Conservation (phyloP, 2,113 vertebrate genomes). For the Solenodon paradoxus region DNA sequence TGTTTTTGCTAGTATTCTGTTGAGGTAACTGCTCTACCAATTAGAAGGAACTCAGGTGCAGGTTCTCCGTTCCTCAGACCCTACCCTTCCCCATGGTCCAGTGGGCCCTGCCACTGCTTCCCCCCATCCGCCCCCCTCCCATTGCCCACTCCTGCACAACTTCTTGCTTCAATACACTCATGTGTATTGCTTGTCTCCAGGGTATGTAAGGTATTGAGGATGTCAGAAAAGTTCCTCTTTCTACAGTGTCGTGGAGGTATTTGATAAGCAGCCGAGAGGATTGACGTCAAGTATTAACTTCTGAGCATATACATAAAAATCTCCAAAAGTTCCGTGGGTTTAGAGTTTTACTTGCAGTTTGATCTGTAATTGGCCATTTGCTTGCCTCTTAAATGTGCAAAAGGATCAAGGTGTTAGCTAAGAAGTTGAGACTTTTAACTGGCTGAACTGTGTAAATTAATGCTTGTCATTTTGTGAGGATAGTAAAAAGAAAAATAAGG, state of each 20-base stretch:
- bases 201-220: background rate
- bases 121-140: too few relatives aligned
- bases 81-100: too few relatives aligned
- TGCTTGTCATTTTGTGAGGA: background rate
- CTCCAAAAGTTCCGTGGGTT: background rate
- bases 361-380: background rate
- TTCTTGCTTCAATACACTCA: background rate
- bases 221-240: background rate
- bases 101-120: too few relatives aligned
- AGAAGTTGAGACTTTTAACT: background rate
- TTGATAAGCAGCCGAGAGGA: background rate
- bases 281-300: conserved; percentile 7
- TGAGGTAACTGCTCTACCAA: too few relatives aligned
- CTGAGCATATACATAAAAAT: background rate
- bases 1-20: too few relatives aligned
- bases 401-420: background rate
- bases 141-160: too few relatives aligned
- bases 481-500: background rate
- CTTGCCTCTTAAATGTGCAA: background rate
- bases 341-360: background rate
- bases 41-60: too few relatives aligned
- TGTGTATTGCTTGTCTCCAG: background rate
- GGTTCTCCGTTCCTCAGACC: too few relatives aligned
- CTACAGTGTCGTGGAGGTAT: background rate
- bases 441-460: background rate